Evolutionary conservation across 2,113 vertebrate species (phyloP).

Genomic region (Menidia beryllina): DNA sequence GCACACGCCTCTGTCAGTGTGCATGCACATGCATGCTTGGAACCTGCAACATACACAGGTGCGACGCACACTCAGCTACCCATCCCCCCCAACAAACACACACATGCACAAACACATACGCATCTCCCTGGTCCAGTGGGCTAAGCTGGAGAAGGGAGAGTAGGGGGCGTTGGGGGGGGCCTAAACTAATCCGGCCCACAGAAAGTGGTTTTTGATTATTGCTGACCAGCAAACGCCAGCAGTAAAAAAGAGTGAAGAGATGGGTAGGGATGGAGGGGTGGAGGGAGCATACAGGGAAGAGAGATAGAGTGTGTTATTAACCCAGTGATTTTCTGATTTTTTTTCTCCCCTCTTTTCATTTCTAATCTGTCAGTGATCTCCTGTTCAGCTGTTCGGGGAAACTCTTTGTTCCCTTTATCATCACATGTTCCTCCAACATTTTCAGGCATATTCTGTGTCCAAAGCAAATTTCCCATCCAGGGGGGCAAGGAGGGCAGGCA

Average conservation of each 20-base stretch:
- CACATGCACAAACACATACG: constrained; percentile 38
- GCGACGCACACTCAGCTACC: constrained; percentile 83
- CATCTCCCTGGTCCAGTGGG: constrained; percentile 94
- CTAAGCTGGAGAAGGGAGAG: constrained; percentile 92
- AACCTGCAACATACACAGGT: constrained; percentile 65
- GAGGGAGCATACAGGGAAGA: constrained; percentile 15
- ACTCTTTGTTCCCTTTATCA: constrained; percentile 75
- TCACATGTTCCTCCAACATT: constrained; percentile 68
- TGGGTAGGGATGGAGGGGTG: constrained; percentile 46
- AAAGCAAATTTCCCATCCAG: constrained; percentile 47
- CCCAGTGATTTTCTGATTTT: constrained; percentile 61
- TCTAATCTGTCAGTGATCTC: constrained; percentile 77
- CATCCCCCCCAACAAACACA: constrained; percentile 60
- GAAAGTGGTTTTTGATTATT: constrained; percentile 99
- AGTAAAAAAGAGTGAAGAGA: constrained; percentile 73
- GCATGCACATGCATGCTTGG: constrained; percentile 72
- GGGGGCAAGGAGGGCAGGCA: constrained; percentile 61
- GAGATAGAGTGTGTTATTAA: constrained; percentile 73
- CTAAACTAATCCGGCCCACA: constrained; percentile 93
- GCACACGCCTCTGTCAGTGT: constrained; percentile 79
- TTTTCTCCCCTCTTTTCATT: constrained; percentile 55
- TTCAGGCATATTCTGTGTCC: constrained; percentile 69
- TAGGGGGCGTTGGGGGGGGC: constrained; percentile 50
- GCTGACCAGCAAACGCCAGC: constrained; percentile 99
- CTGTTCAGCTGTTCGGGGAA: constrained; percentile 65